Evolutionary conservation across 2,113 vertebrate genomes (phyloP).

Genomic region (human (Homo sapiens)): GRCh38 chr2:94909001-94909500

Average conservation of each 20-base stretch:
- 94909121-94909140: background rate
- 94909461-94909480: background rate
- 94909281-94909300: background rate
- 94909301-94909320: background rate
- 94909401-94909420: background rate
- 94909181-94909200: background rate
- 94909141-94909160: background rate
- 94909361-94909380: background rate
- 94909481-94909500: background rate
- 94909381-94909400: background rate
- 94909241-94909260: too few species aligned
- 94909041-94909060: background rate
- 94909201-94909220: background rate
- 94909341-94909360: background rate
- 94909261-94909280: background rate
- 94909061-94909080: background rate
- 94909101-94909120: background rate
- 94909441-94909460: background rate
- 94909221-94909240: background rate
- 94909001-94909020: background rate
- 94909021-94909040: background rate
- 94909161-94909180: background rate
- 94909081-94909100: rapidly evolving
- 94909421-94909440: background rate
- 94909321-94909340: background rate